Percentiles rank a stretch among this genome's conserved stretches.
phyloP scores from a whole-genome alignment of 2,113 vertebrate genomes.

The Platysteira castanea region DNA sequence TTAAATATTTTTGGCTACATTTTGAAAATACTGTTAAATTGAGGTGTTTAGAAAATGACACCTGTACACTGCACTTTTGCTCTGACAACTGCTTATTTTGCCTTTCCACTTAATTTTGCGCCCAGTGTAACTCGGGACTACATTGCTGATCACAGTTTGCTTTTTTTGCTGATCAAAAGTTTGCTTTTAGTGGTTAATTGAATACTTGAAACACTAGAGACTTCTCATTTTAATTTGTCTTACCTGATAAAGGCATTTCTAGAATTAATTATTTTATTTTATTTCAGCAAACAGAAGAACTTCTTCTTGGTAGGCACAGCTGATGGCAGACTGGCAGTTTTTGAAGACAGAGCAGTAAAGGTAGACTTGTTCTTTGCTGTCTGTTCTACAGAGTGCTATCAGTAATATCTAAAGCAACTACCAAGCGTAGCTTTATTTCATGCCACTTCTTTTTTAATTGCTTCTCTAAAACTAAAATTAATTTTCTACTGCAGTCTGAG shows the following conservation, averaged over 20 bases:
- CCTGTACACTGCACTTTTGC: neutral
- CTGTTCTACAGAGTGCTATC: neutral
- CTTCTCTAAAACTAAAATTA: neutral
- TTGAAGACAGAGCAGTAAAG: slow-evolving; percentile 87
- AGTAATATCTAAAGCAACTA: neutral
- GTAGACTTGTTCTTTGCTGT: slow-evolving; percentile 65
- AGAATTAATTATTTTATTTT: neutral
- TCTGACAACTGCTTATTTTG: neutral
- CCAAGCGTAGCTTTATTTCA: neutral
- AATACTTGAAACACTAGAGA: neutral
- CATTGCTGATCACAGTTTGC: neutral
- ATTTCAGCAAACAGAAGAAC: slow-evolving; percentile 84
- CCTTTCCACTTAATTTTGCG: neutral
- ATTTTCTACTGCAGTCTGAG: neutral
- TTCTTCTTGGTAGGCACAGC: slow-evolving; percentile 91
- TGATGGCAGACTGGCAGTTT: slow-evolving; percentile 85
- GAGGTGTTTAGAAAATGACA: neutral
- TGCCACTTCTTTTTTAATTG: neutral
- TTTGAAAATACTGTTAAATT: neutral
- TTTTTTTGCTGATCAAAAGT: no score
- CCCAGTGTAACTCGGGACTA: neutral
- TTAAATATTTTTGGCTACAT: neutral
- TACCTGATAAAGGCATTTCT: neutral
- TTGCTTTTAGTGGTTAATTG: neutral
- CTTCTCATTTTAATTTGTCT: neutral